These are phyloP conservation scores for Microctenopoma steveboyesi DNA, from an alignment of 2,797 vertebrate species.

Conservation along the genomic window DNA sequence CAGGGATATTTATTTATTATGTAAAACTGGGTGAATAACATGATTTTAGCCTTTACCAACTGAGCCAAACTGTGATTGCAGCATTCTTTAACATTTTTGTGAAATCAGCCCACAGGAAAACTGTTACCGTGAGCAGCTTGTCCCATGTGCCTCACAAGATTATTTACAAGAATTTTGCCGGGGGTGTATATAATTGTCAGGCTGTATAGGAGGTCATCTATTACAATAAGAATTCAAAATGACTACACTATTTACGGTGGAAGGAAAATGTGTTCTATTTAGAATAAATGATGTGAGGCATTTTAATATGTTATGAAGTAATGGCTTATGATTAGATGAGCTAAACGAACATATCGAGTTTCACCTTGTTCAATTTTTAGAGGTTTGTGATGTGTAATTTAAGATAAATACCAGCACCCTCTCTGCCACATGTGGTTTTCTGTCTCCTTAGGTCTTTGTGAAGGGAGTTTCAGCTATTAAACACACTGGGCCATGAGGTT, in stretches of 20 bases:
- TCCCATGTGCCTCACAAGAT: slow-evolving; percentile 46
- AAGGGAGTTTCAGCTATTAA: slow-evolving; percentile 50
- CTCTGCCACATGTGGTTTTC: slow-evolving; percentile 45
- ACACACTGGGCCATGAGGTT: slow-evolving; percentile 35
- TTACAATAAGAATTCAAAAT: slow-evolving; percentile 62
- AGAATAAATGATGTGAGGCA: slow-evolving; percentile 41
- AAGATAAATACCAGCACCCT: slow-evolving; percentile 36
- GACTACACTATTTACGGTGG: slow-evolving; percentile 24
- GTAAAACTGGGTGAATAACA: slow-evolving; percentile 59
- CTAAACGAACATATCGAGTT: slow-evolving; percentile 52
- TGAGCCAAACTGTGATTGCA: slow-evolving; percentile 51
- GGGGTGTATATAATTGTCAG: slow-evolving; percentile 59
- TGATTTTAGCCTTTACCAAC: slow-evolving; percentile 48
- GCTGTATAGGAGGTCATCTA: slow-evolving; percentile 43
- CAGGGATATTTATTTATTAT: slow-evolving; percentile 62
- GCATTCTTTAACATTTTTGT: slow-evolving; percentile 53
- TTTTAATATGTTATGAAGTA: slow-evolving; percentile 42
- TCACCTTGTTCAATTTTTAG: slow-evolving; percentile 38
- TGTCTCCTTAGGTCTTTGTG: slow-evolving; percentile 3
- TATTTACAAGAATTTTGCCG: slow-evolving; percentile 65
- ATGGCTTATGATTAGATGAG: slow-evolving; percentile 48
- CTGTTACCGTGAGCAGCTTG: slow-evolving; percentile 24
- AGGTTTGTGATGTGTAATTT: slow-evolving; percentile 49
- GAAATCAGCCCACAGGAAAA: slow-evolving; percentile 57
- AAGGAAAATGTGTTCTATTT: slow-evolving; percentile 52